These are phyloP conservation scores for Thunnus albacares DNA, from an alignment of 2,797 vertebrate species.

Conservation along the genomic window DNA sequence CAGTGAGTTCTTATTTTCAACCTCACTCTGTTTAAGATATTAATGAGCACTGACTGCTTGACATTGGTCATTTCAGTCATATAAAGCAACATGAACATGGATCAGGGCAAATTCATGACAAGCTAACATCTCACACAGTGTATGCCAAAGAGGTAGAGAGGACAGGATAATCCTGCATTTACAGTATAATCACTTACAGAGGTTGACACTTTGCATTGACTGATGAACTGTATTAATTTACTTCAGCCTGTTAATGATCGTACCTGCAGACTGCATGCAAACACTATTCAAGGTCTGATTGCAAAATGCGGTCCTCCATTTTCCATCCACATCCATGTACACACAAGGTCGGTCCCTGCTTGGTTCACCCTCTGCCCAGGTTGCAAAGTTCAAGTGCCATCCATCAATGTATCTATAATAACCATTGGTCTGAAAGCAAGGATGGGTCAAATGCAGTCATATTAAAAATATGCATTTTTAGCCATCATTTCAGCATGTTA, in stretches of 20 bases:
- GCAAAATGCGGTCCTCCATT: constrained; percentile 91
- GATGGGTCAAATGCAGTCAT: not conserved
- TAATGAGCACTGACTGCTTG: not conserved
- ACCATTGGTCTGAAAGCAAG: constrained; percentile 84
- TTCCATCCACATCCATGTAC: constrained; percentile 87
- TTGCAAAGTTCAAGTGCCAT: constrained; percentile 88
- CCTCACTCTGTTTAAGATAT: not conserved
- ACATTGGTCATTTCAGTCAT: not conserved
- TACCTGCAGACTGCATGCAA: constrained; percentile 91
- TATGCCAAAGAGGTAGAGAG: not conserved
- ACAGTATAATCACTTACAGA: not conserved
- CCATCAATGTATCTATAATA: constrained; percentile 90
- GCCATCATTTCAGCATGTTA: not conserved
- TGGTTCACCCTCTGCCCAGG: constrained; percentile 90
- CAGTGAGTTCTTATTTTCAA: not conserved
- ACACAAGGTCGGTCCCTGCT: constrained; percentile 88
- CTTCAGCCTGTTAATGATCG: not conserved
- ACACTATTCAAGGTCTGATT: constrained; percentile 88
- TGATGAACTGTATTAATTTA: not conserved
- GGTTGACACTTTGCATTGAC: not conserved
- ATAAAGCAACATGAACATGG: not conserved
- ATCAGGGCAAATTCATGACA: not conserved
- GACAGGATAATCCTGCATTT: not conserved
- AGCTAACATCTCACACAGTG: not conserved
- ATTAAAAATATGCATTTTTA: not conserved